Evolutionary conservation across 1,140 invertebrate genomes (phyloP).

Genomic region (Drepana arcuata): DNA sequence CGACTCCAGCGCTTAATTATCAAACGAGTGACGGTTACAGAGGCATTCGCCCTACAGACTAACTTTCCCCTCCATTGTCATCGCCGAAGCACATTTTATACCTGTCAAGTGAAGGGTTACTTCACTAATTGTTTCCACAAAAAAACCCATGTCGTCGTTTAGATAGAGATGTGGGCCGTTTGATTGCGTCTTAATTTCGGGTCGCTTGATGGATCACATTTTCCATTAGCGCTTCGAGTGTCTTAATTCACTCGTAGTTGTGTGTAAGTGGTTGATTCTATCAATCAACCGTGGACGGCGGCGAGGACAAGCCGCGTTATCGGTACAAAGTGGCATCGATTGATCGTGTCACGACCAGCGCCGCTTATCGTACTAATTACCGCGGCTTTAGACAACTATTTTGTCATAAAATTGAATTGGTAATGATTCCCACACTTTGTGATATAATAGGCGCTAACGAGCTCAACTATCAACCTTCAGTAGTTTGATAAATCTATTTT

Average conservation of each 20-base stretch:
- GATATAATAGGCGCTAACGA: too few species aligned
- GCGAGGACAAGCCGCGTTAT: conserved; percentile 34
- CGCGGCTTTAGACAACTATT: conserved; percentile 12
- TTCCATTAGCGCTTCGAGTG: conserved; percentile 52
- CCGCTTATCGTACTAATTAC: conserved; percentile 54
- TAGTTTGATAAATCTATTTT: too few species aligned
- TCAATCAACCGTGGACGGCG: conserved; percentile 39
- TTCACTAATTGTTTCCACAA: conserved; percentile 38
- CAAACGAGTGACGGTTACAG: conserved; percentile 18
- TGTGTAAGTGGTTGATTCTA: conserved; percentile 52
- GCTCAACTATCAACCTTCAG: too few species aligned
- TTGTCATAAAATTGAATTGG: too few species aligned
- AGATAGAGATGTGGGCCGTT: conserved; percentile 41
- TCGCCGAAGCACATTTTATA: conserved; percentile 20
- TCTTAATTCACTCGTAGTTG: conserved; percentile 38
- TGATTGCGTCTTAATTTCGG: conserved; percentile 49
- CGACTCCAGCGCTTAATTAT: conserved; percentile 35
- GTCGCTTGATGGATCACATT: conserved; percentile 55
- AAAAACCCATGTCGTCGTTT: conserved; percentile 40
- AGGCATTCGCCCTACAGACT: conserved; percentile 17
- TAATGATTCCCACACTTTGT: too few species aligned
- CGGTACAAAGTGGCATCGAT: conserved; percentile 43
- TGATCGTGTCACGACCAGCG: conserved; percentile 42
- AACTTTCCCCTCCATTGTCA: conserved; percentile 19
- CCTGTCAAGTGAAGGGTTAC: conserved; percentile 20